These are phyloP conservation scores for Glyptemys insculpta DNA, from an alignment of 2,797 vertebrate genomes.

Conservation along the genomic window DNA sequence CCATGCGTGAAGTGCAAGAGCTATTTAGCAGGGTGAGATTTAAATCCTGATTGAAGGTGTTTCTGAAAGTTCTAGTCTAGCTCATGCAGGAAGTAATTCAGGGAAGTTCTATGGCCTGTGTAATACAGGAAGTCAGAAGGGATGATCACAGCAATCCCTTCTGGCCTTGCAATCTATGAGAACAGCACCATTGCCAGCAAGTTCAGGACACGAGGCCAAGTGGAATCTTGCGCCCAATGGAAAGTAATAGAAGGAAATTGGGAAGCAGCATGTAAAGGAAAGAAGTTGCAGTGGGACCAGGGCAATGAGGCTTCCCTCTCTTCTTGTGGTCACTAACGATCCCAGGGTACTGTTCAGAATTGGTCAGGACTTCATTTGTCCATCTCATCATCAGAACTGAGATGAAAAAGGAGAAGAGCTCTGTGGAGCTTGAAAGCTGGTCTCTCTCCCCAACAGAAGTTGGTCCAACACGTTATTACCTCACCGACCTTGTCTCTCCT, in stretches of 20 bases:
- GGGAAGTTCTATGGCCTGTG: background rate
- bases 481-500: background rate
- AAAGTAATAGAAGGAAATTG: background rate
- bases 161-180: background rate
- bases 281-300: background rate
- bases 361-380: background rate
- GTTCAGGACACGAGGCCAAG: background rate
- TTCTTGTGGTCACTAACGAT: background rate
- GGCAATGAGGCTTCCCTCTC: background rate
- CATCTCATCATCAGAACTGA: background rate
- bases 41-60: background rate
- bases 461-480: background rate
- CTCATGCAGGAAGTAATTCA: background rate
- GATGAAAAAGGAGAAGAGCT: background rate
- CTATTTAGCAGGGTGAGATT: background rate
- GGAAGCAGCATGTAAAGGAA: background rate
- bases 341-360: background rate
- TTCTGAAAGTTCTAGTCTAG: background rate
- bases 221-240: background rate
- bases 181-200: background rate
- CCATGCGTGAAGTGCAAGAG: background rate
- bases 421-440: background rate
- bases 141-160: background rate
- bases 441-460: background rate
- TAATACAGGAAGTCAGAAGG: background rate